These are phyloP conservation scores for Spinibarbus caldwelli DNA, from an alignment of 2,797 vertebrate genomes.

Conservation along the genomic window DNA sequence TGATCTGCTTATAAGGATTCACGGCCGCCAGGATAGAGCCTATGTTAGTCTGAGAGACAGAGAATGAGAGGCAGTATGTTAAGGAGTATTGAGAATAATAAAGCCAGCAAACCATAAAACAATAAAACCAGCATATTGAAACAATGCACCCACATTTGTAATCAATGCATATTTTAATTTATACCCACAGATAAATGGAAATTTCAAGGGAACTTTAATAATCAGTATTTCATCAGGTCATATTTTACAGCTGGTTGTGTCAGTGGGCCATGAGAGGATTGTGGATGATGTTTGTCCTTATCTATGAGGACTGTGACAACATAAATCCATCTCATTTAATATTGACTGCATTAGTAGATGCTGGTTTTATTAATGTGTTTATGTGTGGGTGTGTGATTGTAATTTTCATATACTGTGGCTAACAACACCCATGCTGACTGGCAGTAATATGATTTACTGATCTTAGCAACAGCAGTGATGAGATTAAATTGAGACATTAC, in stretches of 20 bases:
- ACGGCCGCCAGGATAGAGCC: constrained; percentile 92
- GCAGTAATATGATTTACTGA: constrained; percentile 44
- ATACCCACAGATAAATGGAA: background rate
- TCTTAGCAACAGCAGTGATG: constrained; percentile 34
- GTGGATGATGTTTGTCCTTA: constrained; percentile 4
- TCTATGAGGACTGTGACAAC: background rate
- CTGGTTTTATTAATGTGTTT: constrained; percentile 1
- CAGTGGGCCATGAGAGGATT: constrained; percentile 24
- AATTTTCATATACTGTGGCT: constrained; percentile 31
- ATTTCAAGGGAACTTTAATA: background rate
- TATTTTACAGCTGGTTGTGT: constrained; percentile 1
- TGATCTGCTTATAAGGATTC: constrained; percentile 90
- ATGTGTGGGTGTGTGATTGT: constrained; percentile 22
- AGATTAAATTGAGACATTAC: constrained; percentile 37
- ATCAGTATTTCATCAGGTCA: background rate
- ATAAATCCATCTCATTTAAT: constrained; percentile 23
- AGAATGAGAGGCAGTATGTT: background rate
- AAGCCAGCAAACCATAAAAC: background rate
- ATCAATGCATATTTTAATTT: background rate
- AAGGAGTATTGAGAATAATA: background rate
- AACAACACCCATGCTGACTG: background rate
- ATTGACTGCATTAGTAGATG: background rate
- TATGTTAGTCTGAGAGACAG: constrained; percentile 85
- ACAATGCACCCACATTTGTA: background rate
- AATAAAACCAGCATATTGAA: background rate